A percentile compares a stretch with the other conserved stretches of the same genome.
Evolutionary conservation across 1,140 invertebrate genomes (phyloP).

Genomic region (Diabrotica undecimpunctata): DNA sequence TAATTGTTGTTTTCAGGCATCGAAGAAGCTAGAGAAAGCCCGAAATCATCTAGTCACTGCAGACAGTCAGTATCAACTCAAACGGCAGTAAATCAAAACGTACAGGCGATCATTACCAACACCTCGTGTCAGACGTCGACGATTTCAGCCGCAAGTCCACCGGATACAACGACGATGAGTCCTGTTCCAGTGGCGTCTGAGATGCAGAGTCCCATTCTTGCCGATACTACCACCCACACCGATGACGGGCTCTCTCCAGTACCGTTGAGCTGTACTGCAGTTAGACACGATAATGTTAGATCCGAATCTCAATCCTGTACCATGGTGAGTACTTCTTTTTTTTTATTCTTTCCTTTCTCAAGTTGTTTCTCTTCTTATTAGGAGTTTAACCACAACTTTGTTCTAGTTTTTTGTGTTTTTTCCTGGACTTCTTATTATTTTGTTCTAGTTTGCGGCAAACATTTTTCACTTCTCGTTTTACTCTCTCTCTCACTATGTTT

Average conservation of each 20-base stretch:
- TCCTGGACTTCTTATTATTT: too few relatives aligned
- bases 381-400: too few relatives aligned
- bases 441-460: too few relatives aligned
- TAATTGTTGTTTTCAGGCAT: slow-evolving; percentile 45
- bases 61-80: slow-evolving; percentile 72
- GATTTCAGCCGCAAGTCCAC: slow-evolving; percentile 55
- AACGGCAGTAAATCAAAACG: slow-evolving; percentile 62
- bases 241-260: slow-evolving; percentile 49
- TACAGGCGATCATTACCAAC: slow-evolving; percentile 53
- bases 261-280: slow-evolving; percentile 42
- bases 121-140: slow-evolving; percentile 54
- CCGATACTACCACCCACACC: slow-evolving; percentile 57
- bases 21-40: slow-evolving; percentile 47
- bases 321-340: slow-evolving; percentile 48
- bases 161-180: slow-evolving; percentile 78
- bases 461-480: too few relatives aligned
- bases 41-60: slow-evolving; percentile 21
- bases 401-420: too few relatives aligned
- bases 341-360: too few relatives aligned
- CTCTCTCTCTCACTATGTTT: too few relatives aligned
- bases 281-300: slow-evolving; percentile 32
- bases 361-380: too few relatives aligned
- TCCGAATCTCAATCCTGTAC: slow-evolving; percentile 51
- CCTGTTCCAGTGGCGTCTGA: slow-evolving; percentile 57
- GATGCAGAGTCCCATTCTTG: slow-evolving; percentile 56